Evolutionary conservation across 1,140 invertebrate genomes (phyloP).

Genomic region (Akabosia matsudoensis): DNA sequence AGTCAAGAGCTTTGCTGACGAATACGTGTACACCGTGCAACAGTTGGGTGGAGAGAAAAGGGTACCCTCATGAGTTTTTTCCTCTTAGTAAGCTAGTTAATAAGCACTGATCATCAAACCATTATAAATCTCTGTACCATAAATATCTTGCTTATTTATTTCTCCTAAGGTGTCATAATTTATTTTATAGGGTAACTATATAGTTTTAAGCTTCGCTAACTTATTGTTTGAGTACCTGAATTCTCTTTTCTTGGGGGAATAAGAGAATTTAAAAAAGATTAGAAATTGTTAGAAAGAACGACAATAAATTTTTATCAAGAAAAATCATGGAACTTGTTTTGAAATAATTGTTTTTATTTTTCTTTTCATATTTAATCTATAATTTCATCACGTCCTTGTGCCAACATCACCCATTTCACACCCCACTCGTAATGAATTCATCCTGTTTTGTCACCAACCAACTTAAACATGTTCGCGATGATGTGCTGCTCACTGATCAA

Average conservation of each 20-base stretch:
- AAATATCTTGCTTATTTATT: neutral
- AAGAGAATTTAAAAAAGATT: neutral
- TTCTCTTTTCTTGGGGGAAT: neutral
- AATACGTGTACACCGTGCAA: slow-evolving; percentile 17
- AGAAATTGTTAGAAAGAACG: too few species aligned
- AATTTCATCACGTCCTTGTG: neutral
- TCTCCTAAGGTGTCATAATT: neutral
- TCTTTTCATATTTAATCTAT: neutral
- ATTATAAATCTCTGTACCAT: neutral
- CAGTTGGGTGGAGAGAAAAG: neutral
- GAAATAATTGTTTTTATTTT: neutral
- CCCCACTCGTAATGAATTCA: neutral
- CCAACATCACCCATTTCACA: neutral
- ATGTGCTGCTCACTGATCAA: neutral
- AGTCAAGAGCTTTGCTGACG: slow-evolving; percentile 2
- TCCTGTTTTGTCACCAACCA: neutral
- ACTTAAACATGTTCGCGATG: neutral
- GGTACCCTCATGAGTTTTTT: neutral
- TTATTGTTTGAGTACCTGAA: neutral
- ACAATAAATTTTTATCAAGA: neutral
- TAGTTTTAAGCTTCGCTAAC: neutral
- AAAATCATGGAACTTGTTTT: neutral
- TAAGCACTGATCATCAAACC: neutral
- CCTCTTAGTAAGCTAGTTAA: neutral
- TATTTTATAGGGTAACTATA: neutral